These are phyloP conservation scores for Ganaspis sp. DNA, from an alignment of 1,140 invertebrate genomes.

Conservation along the genomic window DNA sequence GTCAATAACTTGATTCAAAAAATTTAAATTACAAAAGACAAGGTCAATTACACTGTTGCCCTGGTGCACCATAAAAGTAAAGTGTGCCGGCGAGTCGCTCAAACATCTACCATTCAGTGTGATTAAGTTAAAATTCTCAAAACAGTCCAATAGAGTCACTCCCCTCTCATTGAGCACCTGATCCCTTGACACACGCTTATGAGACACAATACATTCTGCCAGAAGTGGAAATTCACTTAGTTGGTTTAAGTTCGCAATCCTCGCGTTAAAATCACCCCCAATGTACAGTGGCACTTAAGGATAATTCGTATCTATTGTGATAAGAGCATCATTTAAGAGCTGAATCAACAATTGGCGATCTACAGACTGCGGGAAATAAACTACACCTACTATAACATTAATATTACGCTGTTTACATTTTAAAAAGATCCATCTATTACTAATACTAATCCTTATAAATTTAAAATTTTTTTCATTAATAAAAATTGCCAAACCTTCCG, in stretches of 20 bases:
- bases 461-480: not conserved
- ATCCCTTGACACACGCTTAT: not conserved
- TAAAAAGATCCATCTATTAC: not conserved
- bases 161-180: not conserved
- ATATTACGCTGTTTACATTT: not conserved
- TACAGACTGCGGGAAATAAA: not conserved
- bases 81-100: too few relatives aligned
- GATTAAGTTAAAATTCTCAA: not conserved
- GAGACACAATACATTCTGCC: too few relatives aligned
- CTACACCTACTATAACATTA: not conserved
- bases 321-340: too few relatives aligned
- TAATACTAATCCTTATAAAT: not conserved
- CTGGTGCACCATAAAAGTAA: too few relatives aligned
- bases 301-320: too few relatives aligned
- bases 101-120: not conserved
- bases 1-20: not conserved
- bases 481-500: not conserved
- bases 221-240: too few relatives aligned
- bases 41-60: not conserved
- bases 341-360: too few relatives aligned
- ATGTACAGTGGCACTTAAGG: too few relatives aligned
- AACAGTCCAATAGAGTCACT: not conserved
- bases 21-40: not conserved
- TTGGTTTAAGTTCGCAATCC: too few relatives aligned
- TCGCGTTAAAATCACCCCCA: too few relatives aligned